Evolutionary conservation across 2,113 vertebrate species (phyloP).

Genomic region (Monopterus albus): DNA sequence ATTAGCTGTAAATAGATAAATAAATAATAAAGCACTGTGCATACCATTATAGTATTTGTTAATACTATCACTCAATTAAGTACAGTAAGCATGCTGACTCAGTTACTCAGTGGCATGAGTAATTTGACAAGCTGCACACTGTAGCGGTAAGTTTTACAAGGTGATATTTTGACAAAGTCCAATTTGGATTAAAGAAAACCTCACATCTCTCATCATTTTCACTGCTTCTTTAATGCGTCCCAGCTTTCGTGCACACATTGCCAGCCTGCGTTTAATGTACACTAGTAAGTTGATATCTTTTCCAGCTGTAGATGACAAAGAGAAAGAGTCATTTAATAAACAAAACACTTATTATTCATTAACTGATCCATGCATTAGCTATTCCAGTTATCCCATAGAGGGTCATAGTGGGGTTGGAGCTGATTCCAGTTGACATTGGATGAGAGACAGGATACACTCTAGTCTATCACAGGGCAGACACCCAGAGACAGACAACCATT

Average conservation of each 20-base stretch:
- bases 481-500: too few species aligned
- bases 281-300: constrained; percentile 98
- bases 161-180: too few species aligned
- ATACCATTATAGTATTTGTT: not conserved
- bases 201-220: constrained; percentile 99
- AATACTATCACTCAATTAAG: not conserved
- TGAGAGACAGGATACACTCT: too few species aligned
- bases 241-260: constrained; percentile 98
- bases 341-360: not conserved
- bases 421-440: too few species aligned
- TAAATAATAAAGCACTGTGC: too few species aligned
- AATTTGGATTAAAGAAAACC: too few species aligned
- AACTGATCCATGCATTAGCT: too few species aligned
- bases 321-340: constrained; percentile 7
- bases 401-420: too few species aligned
- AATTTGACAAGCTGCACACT: not conserved
- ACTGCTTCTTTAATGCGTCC: constrained; percentile 96
- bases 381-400: too few species aligned
- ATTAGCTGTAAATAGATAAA: constrained; percentile 88
- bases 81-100: not conserved
- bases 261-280: constrained; percentile 96
- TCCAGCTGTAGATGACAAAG: constrained; percentile 80
- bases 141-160: not conserved
- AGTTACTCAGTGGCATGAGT: not conserved
- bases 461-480: too few species aligned